Conservation (phyloP, 2,888 invertebrate genomes). For the Chrysina gloriosa region DNA sequence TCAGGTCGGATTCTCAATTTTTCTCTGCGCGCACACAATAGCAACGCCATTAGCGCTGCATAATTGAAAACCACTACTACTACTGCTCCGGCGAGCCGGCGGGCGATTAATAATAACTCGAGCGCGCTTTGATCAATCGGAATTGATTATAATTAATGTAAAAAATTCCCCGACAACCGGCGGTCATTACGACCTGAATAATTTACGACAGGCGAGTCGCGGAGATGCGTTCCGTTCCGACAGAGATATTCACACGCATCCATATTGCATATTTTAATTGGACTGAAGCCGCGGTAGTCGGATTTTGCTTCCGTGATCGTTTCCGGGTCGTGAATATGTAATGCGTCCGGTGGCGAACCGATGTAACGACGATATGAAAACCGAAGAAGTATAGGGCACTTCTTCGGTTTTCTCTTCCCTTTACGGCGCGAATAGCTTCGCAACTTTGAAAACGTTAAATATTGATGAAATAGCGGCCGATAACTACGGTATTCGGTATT, state of each 20-base stretch:
- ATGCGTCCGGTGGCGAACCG: not conserved
- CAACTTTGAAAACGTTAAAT: not conserved
- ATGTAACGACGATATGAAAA: not conserved
- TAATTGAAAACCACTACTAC: slow-evolving; percentile 44
- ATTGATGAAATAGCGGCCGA: not conserved
- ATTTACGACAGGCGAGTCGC: not conserved
- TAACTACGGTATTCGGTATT: not conserved
- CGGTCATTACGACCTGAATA: not conserved
- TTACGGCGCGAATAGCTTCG: no score
- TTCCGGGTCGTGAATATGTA: not conserved
- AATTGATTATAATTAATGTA: slow-evolving; percentile 42
- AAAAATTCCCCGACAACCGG: not conserved
- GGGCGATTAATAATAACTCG: not conserved
- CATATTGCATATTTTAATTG: slow-evolving; percentile 11
- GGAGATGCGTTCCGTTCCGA: not conserved
- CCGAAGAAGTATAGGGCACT: not conserved
- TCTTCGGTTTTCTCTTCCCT: not conserved
- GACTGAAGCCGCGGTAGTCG: not conserved
- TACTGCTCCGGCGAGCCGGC: slow-evolving; percentile 17
- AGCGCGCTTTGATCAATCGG: slow-evolving; percentile 40
- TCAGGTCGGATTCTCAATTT: not conserved
- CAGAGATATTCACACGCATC: not conserved
- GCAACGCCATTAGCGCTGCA: slow-evolving; percentile 28
- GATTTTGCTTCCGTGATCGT: not conserved
- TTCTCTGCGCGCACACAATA: not conserved